These are phyloP conservation scores for Ceyx margarethae DNA, from an alignment of 2,113 vertebrate species.

Conservation along the genomic window DNA sequence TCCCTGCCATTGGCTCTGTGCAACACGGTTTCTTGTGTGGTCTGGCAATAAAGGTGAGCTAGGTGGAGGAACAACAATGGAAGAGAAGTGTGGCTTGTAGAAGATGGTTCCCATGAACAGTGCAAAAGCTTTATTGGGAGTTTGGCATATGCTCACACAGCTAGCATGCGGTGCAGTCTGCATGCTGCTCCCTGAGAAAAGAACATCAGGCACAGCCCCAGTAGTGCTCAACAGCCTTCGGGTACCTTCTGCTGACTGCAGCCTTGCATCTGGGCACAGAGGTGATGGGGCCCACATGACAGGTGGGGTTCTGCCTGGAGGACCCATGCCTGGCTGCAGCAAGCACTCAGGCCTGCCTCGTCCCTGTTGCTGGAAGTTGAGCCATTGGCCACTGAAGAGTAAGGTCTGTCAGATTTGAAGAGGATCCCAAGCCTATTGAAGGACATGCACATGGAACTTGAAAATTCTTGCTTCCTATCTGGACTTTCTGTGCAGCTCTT, in stretches of 20 bases:
- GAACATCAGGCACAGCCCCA: background rate
- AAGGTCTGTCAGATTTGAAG: background rate
- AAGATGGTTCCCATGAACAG: background rate
- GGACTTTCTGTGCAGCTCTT: constrained; percentile 8
- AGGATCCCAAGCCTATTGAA: background rate
- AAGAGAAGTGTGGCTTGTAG: background rate
- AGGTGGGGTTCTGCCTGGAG: background rate
- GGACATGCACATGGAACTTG: background rate
- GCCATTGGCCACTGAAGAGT: accelerated
- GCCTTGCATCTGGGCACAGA: background rate
- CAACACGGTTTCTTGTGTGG: background rate
- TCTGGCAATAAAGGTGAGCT: background rate
- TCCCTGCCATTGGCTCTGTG: background rate
- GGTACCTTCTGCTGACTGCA: background rate
- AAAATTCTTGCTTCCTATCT: constrained; percentile 4
- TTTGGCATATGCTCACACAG: background rate
- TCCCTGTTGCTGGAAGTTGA: background rate
- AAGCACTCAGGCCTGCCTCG: background rate
- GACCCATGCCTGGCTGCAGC: accelerated
- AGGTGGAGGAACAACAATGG: background rate
- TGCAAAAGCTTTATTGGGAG: background rate
- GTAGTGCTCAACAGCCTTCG: background rate
- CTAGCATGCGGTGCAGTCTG: accelerated
- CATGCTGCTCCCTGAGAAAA: background rate
- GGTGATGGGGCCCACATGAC: too few species aligned